Percentiles rank a stretch among this genome's conserved stretches.
Conservation (phyloP, 2,113 vertebrate species). For the Bambusicola thoracicus region DNA sequence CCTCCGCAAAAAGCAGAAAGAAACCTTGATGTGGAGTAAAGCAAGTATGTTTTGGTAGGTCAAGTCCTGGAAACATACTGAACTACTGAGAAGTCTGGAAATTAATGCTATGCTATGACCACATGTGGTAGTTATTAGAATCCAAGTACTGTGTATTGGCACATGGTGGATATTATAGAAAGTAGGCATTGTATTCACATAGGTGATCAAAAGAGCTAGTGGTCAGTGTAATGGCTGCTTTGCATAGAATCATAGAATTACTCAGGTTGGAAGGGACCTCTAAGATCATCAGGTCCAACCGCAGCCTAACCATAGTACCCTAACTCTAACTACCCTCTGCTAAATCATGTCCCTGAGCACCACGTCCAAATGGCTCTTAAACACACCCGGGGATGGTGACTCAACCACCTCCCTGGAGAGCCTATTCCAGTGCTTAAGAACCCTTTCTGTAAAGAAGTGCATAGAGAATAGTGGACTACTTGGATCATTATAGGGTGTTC, state of each 20-base stretch:
- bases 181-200: background rate
- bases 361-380: no score
- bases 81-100: background rate
- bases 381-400: no score
- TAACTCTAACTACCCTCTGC: no score
- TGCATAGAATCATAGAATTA: no score
- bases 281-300: no score
- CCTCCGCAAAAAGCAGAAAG: background rate
- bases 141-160: background rate
- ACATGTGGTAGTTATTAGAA: background rate
- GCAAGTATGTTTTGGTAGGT: background rate
- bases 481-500: background rate
- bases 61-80: background rate
- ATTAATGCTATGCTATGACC: background rate
- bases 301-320: no score
- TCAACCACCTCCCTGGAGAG: no score
- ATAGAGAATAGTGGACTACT: background rate
- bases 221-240: background rate
- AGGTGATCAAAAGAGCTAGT: background rate
- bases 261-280: no score
- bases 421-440: no score
- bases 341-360: no score
- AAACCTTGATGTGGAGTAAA: background rate
- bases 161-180: background rate
- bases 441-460: no score